phyloP scores from a whole-genome alignment of 2,113 vertebrate genomes.

The Rousettus leschenaultii region DNA sequence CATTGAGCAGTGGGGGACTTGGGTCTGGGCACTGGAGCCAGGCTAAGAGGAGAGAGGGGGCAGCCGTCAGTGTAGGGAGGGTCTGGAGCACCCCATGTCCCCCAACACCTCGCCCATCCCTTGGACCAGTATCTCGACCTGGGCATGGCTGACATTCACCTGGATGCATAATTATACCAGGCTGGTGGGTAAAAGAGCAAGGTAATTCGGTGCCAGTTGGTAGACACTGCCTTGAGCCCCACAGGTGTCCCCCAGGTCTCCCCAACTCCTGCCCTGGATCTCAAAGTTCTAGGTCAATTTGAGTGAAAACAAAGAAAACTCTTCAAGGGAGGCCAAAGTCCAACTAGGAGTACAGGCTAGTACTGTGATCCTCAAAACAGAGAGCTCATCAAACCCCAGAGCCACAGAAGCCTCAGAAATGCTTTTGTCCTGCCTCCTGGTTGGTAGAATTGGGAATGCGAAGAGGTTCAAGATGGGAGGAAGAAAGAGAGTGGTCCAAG shows the following conservation, averaged over 20 bases:
- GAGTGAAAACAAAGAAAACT: not conserved
- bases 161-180: not conserved
- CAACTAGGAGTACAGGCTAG: not conserved
- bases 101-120: constrained; percentile 13
- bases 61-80: constrained; percentile 38
- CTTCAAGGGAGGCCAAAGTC: not conserved
- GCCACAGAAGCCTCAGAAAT: not conserved
- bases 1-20: constrained; percentile 72
- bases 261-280: not conserved
- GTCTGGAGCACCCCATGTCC: not conserved
- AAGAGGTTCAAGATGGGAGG: not conserved
- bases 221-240: not conserved
- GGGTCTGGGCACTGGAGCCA: constrained; percentile 61
- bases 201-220: not conserved
- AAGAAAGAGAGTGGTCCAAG: not conserved
- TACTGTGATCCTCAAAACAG: not conserved
- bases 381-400: not conserved
- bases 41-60: constrained; percentile 72
- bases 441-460: not conserved
- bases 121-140: not conserved
- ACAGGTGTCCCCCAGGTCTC: not conserved
- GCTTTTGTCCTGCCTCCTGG: not conserved
- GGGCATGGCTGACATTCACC: not conserved
- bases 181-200: not conserved
- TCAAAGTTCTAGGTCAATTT: not conserved